These are phyloP conservation scores for Tinamus guttatus DNA, from an alignment of 2,113 vertebrate genomes.

Conservation along the genomic window DNA sequence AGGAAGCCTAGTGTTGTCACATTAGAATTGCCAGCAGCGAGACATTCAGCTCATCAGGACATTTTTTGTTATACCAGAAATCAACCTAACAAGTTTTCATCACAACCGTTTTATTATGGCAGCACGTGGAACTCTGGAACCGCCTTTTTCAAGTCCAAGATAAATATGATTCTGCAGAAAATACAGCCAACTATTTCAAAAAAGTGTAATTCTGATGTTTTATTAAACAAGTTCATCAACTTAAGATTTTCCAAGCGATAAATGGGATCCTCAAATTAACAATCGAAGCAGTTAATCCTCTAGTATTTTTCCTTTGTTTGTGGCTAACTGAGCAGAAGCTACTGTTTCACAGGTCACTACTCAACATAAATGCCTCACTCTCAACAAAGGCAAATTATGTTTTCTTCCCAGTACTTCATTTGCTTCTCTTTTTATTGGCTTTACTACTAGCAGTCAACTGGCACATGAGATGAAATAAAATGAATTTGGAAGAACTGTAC, in stretches of 20 bases:
- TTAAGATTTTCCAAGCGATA: neutral
- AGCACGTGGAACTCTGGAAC: neutral
- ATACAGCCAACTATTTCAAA: neutral
- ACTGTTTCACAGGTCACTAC: neutral
- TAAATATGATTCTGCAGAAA: neutral
- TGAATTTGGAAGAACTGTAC: neutral
- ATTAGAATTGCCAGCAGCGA: neutral
- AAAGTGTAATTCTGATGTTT: neutral
- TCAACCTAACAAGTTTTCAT: neutral
- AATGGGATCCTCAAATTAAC: conserved; percentile 30
- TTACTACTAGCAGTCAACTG: neutral
- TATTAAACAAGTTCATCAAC: neutral
- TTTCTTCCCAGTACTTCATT: neutral
- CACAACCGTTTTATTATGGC: neutral
- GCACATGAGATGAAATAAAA: neutral
- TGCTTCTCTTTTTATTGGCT: neutral
- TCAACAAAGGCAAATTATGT: neutral
- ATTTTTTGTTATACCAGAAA: neutral
- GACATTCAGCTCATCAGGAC: neutral
- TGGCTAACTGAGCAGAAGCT: conserved; percentile 18
- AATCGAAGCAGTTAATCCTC: neutral
- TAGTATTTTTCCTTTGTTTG: neutral
- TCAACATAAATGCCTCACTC: neutral
- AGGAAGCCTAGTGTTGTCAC: neutral
- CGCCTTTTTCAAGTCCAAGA: neutral